These are phyloP conservation scores for Hermaeophaga mercurialis DNA, from an alignment of 2,888 invertebrate genomes.

Conservation along the genomic window DNA sequence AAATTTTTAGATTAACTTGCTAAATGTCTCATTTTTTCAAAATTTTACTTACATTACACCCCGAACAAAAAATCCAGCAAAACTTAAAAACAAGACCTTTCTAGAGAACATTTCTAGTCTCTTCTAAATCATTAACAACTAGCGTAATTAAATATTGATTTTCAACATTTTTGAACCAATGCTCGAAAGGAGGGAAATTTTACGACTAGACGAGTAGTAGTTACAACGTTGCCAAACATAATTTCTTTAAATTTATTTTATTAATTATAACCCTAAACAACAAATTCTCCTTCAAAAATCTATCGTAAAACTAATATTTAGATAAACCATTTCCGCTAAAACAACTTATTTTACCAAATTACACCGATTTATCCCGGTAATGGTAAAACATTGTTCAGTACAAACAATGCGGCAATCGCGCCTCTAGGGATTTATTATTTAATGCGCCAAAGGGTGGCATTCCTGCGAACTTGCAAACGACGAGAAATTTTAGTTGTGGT, in stretches of 20 bases:
- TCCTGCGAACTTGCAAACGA: background rate
- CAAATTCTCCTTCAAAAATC: background rate
- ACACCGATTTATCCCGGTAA: background rate
- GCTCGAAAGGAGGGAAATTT: constrained; percentile 34
- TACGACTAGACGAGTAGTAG: constrained; percentile 47
- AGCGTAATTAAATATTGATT: constrained; percentile 34
- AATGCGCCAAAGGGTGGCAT: background rate
- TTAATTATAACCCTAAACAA: background rate
- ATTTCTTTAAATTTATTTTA: constrained; percentile 6
- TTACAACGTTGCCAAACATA: constrained; percentile 40
- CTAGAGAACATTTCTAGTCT: too few relatives aligned
- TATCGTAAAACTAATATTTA: background rate
- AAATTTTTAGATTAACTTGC: constrained; percentile 46
- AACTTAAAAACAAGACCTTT: too few relatives aligned
- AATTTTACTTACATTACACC: constrained; percentile 2
- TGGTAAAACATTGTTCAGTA: background rate
- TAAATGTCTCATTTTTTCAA: background rate
- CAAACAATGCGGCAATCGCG: constrained; percentile 1
- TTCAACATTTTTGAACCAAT: constrained; percentile 29
- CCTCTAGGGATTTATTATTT: constrained; percentile 9
- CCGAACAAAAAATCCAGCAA: too few relatives aligned
- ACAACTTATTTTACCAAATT: background rate
- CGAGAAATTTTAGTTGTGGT: too few relatives aligned
- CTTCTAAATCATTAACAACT: too few relatives aligned
- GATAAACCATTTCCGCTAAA: background rate